Conservation (phyloP, 2,888 invertebrate genomes). For the Himalopsyche tibetana region DNA sequence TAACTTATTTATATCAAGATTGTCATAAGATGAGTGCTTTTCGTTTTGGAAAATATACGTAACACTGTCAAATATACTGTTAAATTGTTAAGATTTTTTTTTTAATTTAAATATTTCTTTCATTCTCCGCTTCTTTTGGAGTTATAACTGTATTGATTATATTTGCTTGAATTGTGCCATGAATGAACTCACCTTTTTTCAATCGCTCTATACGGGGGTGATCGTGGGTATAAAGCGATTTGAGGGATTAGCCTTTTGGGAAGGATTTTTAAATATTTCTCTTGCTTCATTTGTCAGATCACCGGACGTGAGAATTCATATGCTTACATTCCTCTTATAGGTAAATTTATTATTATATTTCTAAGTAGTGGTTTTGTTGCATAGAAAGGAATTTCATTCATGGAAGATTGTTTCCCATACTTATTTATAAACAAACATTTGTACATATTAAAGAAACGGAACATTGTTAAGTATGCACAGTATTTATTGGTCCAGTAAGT, state of each 20-base stretch:
- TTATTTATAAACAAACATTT: not conserved
- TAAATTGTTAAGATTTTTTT: too few species aligned
- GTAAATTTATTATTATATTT: conserved; percentile 37
- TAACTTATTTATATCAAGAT: not conserved
- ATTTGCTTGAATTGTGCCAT: too few species aligned
- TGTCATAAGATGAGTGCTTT: not conserved
- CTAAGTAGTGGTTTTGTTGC: conserved; percentile 36
- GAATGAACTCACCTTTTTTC: not conserved
- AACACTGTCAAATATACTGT: too few species aligned
- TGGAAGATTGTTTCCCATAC: conserved; percentile 7
- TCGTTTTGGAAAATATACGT: not conserved
- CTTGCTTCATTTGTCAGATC: conserved; percentile 48
- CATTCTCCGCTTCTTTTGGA: too few species aligned
- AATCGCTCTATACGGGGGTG: not conserved
- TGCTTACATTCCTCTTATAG: conserved; percentile 6
- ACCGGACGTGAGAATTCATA: conserved; percentile 50
- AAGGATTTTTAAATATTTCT: conserved; percentile 49
- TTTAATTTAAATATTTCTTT: too few species aligned
- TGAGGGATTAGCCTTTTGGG: conserved; percentile 57
- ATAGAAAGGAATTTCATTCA: conserved; percentile 48
- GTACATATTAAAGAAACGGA: not conserved
- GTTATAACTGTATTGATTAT: too few species aligned
- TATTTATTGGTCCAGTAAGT: too few species aligned
- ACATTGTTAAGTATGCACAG: too few species aligned
- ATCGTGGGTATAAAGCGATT: conserved; percentile 55